A percentile compares a stretch with the other conserved stretches of the same genome.
These are phyloP conservation scores for Umimayanthus chanpuru DNA, from an alignment of 92 coral and sea anemone species.

Conservation along the genomic window DNA sequence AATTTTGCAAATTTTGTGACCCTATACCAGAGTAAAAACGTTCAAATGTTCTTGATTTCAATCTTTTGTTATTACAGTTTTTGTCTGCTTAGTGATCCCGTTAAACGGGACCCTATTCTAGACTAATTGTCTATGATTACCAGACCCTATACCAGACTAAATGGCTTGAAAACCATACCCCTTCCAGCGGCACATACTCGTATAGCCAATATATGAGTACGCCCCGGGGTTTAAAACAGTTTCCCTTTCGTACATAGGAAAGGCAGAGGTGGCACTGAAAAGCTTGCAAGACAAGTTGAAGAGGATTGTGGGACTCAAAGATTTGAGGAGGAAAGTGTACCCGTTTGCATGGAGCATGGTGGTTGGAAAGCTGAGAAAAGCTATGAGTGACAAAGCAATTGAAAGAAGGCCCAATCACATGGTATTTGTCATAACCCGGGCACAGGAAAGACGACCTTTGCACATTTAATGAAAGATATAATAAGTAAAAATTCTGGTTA, in stretches of 20 bases:
- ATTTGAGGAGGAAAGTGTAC: neutral
- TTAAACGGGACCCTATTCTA: too few relatives aligned
- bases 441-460: conserved; percentile 29
- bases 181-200: too few relatives aligned
- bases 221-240: neutral
- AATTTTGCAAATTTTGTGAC: too few relatives aligned
- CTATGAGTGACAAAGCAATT: neutral
- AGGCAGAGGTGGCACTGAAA: conserved; percentile 11
- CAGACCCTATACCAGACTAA: too few relatives aligned
- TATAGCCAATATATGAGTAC: too few relatives aligned
- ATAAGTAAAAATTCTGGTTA: neutral
- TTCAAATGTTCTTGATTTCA: too few relatives aligned
- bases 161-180: too few relatives aligned
- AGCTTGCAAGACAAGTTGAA: neutral
- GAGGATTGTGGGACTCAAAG: conserved; percentile 1
- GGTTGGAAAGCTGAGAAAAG: neutral
- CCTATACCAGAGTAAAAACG: too few relatives aligned
- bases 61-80: too few relatives aligned
- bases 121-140: too few relatives aligned
- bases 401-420: neutral
- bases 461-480: neutral
- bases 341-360: neutral
- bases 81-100: too few relatives aligned
- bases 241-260: neutral
- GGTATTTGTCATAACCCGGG: conserved; percentile 6